A percentile compares a stretch with the other conserved stretches of the same genome.
These are phyloP conservation scores for Centroberyx gerrardi DNA, from an alignment of 2,797 vertebrate genomes.

Conservation along the genomic window DNA sequence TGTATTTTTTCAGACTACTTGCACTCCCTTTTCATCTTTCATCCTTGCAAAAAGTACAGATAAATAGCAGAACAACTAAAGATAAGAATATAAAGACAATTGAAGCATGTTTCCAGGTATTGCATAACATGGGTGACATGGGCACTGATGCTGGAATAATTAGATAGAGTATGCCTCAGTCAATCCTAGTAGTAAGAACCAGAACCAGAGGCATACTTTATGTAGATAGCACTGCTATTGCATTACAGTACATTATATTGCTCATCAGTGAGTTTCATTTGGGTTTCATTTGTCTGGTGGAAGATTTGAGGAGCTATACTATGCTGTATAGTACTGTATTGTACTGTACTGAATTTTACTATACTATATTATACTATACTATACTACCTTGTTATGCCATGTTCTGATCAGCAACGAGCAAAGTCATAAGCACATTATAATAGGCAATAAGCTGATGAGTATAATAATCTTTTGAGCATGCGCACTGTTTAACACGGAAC, in stretches of 20 bases:
- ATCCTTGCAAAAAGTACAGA: not conserved
- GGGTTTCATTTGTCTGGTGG: not conserved
- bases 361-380: not conserved
- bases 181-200: constrained; percentile 41
- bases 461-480: constrained; percentile 53
- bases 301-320: not conserved
- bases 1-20: not conserved
- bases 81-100: constrained; percentile 1
- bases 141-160: constrained; percentile 77
- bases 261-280: not conserved
- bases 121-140: constrained; percentile 70
- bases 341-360: not conserved
- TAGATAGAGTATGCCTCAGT: constrained; percentile 73
- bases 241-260: not conserved
- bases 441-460: not conserved
- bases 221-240: not conserved
- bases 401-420: not conserved
- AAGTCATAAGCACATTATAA: not conserved
- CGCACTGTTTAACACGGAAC: constrained; percentile 41
- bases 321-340: no score
- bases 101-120: constrained; percentile 49
- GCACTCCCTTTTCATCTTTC: not conserved
- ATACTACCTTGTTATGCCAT: not conserved
- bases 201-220: not conserved
- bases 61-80: constrained; percentile 6